Conservation (phyloP, 2,113 vertebrate species). For the Hippocampus barbouri region DNA sequence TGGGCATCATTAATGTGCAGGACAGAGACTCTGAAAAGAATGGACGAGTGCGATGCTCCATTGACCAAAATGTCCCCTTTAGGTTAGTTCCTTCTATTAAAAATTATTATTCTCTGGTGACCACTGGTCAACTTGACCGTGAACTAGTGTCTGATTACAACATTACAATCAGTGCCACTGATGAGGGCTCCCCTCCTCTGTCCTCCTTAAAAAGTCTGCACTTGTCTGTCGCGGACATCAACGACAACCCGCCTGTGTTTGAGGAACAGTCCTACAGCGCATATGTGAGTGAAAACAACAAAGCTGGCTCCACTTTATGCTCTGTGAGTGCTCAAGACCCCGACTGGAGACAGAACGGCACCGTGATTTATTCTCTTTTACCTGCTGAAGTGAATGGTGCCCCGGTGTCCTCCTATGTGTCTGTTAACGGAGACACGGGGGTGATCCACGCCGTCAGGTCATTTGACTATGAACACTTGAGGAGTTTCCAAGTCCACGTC, state of each 20-base stretch:
- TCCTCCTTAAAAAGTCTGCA: constrained; percentile 53
- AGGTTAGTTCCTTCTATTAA: constrained; percentile 66
- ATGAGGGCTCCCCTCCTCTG: constrained; percentile 70
- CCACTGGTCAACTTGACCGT: constrained; percentile 55
- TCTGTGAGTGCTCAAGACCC: constrained; percentile 67
- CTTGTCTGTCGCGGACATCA: constrained; percentile 71
- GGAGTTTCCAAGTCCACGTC: constrained; percentile 58
- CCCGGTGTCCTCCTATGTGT: constrained; percentile 69
- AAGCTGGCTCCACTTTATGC: constrained; percentile 69
- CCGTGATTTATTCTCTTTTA: constrained; percentile 68
- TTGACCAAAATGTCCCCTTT: constrained; percentile 63
- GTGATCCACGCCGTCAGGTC: constrained; percentile 70
- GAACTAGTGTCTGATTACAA: constrained; percentile 61
- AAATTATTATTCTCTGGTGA: constrained; percentile 68
- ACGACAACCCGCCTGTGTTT: constrained; percentile 75
- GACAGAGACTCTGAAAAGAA: constrained; percentile 72
- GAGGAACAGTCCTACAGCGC: constrained; percentile 55
- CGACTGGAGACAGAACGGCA: constrained; percentile 71
- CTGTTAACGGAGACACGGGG: constrained; percentile 75
- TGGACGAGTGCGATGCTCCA: constrained; percentile 56
- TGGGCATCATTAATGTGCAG: constrained; percentile 73
- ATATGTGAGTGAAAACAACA: constrained; percentile 73
- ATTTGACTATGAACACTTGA: constrained; percentile 75
- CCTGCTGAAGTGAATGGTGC: constrained; percentile 49
- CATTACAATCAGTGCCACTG: constrained; percentile 63